Percentiles rank a stretch among this genome's conserved stretches.
These are phyloP conservation scores for Andrena cerasifolii DNA, from an alignment of 1,140 invertebrate genomes.

Conservation along the genomic window DNA sequence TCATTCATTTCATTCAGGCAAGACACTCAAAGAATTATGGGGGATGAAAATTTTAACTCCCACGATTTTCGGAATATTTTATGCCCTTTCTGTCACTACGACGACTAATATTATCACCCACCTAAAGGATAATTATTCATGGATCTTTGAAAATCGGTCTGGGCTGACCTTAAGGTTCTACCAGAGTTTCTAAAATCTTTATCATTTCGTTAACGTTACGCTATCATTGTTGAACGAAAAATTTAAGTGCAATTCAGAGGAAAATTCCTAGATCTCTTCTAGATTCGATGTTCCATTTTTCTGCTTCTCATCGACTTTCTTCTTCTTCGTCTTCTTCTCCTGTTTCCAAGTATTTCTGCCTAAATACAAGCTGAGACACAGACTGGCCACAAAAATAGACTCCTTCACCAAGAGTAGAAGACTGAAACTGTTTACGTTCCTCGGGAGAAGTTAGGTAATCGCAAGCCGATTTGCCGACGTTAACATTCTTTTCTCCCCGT, in stretches of 20 bases:
- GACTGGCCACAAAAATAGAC: conserved; percentile 48
- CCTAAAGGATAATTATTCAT: neutral
- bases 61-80: neutral
- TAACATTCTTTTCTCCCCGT: neutral
- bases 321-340: neutral
- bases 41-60: neutral
- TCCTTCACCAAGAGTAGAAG: conserved; percentile 17
- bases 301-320: too few relatives aligned
- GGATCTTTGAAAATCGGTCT: neutral
- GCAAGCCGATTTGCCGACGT: neutral
- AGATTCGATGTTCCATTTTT: too few relatives aligned
- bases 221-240: neutral
- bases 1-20: neutral
- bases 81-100: neutral
- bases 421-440: conserved; percentile 33
- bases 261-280: too few relatives aligned
- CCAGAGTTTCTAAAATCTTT: neutral
- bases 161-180: neutral
- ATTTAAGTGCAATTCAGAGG: too few relatives aligned
- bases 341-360: neutral
- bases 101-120: neutral
- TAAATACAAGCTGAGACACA: neutral
- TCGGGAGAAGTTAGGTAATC: conserved; percentile 28
- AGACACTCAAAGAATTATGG: too few relatives aligned
- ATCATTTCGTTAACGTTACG: neutral